Conservation (phyloP, 2,888 invertebrate genomes). For the Antheraea yamamai region DNA sequence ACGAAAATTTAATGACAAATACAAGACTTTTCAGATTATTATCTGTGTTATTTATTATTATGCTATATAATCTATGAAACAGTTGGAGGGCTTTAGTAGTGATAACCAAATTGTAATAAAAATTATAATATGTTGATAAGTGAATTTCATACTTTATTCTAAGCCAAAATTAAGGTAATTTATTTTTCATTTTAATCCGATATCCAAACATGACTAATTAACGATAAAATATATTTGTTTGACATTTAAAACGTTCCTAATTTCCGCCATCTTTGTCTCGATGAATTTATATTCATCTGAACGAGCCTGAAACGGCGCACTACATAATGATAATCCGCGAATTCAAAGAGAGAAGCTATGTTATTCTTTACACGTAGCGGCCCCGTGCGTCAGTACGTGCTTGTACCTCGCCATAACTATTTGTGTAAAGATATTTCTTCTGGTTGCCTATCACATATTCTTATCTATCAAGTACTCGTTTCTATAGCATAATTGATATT, state of each 20-base stretch:
- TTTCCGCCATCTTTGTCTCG: slow-evolving; percentile 14
- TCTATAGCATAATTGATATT: slow-evolving; percentile 2
- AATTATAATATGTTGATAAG: too few relatives aligned
- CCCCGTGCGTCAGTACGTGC: slow-evolving; percentile 47
- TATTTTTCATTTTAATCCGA: too few relatives aligned
- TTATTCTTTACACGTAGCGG: slow-evolving; percentile 43
- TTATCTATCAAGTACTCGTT: slow-evolving; percentile 10
- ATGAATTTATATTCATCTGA: slow-evolving; percentile 34
- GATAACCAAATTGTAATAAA: too few relatives aligned
- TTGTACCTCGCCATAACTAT: slow-evolving; percentile 40
- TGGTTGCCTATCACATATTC: slow-evolving; percentile 8
- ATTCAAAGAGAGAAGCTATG: slow-evolving; percentile 41
- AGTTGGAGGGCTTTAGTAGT: too few relatives aligned
- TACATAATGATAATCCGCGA: slow-evolving; percentile 42
- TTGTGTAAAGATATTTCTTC: slow-evolving; percentile 22
- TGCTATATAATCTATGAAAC: too few relatives aligned
- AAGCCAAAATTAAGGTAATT: too few relatives aligned
- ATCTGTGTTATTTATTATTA: too few relatives aligned
- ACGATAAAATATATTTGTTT: too few relatives aligned
- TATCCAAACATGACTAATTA: too few relatives aligned
- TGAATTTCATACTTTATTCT: too few relatives aligned
- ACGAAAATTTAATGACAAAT: too few relatives aligned
- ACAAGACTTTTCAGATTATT: too few relatives aligned
- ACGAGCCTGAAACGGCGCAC: slow-evolving; percentile 27
- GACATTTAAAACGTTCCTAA: background rate